These are phyloP conservation scores for Epinotia bilunana DNA, from an alignment of 2,888 invertebrate genomes.

Conservation along the genomic window DNA sequence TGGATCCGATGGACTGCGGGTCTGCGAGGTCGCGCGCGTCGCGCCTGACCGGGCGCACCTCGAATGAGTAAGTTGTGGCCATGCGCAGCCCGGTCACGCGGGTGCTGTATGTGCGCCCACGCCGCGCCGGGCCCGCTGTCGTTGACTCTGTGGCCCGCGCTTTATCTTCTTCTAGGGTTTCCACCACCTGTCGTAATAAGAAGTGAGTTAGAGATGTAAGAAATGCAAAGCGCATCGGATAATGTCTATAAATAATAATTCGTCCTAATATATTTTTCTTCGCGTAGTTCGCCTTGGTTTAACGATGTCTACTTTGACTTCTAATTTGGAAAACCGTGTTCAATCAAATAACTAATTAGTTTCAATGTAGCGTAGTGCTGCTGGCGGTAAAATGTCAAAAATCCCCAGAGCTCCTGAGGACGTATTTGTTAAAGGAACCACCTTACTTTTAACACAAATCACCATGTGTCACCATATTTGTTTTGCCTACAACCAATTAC, in stretches of 20 bases:
- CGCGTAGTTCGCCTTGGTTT: too few relatives aligned
- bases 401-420: too few relatives aligned
- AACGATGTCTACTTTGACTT: too few relatives aligned
- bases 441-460: too few relatives aligned
- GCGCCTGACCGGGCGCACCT: constrained; percentile 86
- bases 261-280: too few relatives aligned
- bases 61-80: constrained; percentile 93
- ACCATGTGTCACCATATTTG: too few relatives aligned
- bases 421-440: too few relatives aligned
- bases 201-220: neutral
- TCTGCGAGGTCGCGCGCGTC: constrained; percentile 81
- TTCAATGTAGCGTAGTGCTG: too few relatives aligned
- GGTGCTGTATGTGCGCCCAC: constrained; percentile 80
- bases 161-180: constrained; percentile 69
- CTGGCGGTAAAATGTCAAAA: too few relatives aligned
- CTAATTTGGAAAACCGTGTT: too few relatives aligned
- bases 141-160: constrained; percentile 55
- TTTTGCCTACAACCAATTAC: too few relatives aligned
- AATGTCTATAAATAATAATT: neutral
- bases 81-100: constrained; percentile 89
- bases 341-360: too few relatives aligned
- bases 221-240: neutral
- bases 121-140: constrained; percentile 56
- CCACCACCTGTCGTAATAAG: constrained; percentile 63
- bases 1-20: constrained; percentile 85